Conservation (phyloP, 2,797 vertebrate genomes). For the Ficedula albicollis region DNA sequence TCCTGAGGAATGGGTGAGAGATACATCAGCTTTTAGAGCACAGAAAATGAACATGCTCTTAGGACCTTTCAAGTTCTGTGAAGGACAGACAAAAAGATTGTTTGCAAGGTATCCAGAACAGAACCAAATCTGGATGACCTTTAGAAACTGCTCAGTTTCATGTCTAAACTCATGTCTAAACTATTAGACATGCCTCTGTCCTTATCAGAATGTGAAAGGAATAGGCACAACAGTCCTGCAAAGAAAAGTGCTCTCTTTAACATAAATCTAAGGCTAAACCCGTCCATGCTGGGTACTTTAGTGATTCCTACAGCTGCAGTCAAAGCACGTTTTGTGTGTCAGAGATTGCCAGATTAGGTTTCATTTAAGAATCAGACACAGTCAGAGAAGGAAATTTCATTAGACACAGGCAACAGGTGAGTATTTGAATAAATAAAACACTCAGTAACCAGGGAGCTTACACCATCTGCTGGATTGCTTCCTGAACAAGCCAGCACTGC, state of each 20-base stretch:
- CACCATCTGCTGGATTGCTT: constrained; percentile 25
- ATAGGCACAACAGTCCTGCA: neutral
- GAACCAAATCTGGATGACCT: neutral
- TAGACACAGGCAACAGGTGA: neutral
- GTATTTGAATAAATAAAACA: neutral
- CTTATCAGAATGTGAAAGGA: neutral
- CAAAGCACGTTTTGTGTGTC: neutral
- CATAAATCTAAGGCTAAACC: neutral
- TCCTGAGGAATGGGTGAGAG: neutral
- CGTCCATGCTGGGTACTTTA: neutral
- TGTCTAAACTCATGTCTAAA: neutral
- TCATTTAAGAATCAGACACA: neutral
- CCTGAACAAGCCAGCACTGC: neutral
- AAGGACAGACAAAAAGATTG: neutral
- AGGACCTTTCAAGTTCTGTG: neutral
- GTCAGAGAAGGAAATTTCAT: neutral
- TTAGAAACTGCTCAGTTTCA: neutral
- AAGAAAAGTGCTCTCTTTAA: neutral
- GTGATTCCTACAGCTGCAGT: neutral
- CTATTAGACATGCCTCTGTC: neutral
- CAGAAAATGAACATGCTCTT: neutral
- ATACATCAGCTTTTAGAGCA: neutral
- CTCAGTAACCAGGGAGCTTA: neutral
- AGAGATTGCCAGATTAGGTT: neutral
- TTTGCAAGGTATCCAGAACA: neutral